Evolutionary conservation across 2,888 invertebrate genomes (phyloP).

Genomic region (Osmoderma eremita): DNA sequence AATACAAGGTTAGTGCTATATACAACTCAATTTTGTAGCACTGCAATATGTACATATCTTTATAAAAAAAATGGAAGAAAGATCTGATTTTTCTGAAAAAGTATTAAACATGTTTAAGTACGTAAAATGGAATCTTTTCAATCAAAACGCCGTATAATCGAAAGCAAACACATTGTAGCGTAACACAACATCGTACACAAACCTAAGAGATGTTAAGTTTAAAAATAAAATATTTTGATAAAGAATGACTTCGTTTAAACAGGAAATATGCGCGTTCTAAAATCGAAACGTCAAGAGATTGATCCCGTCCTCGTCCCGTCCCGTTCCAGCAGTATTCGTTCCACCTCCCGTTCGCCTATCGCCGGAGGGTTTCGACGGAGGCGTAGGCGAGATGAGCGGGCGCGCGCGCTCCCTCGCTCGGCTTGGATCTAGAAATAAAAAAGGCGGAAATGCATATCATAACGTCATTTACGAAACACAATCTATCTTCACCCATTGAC

Average conservation of each 20-base stretch:
- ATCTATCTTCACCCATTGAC: slow-evolving; percentile 39
- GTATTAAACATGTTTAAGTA: too few relatives aligned
- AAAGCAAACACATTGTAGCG: slow-evolving; percentile 1
- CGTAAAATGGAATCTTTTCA: too few relatives aligned
- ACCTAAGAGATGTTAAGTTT: slow-evolving; percentile 34
- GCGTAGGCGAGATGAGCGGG: slow-evolving; percentile 4
- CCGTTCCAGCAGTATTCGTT: slow-evolving; percentile 22
- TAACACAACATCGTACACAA: slow-evolving; percentile 17
- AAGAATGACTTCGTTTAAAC: slow-evolving; percentile 38
- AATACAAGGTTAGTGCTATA: too few relatives aligned
- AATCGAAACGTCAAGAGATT: slow-evolving; percentile 36
- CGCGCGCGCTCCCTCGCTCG: slow-evolving; percentile 6
- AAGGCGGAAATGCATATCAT: slow-evolving; percentile 40
- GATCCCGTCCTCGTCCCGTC: slow-evolving; percentile 29
- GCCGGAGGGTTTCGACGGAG: slow-evolving; percentile 17
- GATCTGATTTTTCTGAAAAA: too few relatives aligned
- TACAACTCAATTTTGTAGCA: too few relatives aligned
- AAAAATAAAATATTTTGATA: slow-evolving; percentile 39
- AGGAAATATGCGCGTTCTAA: slow-evolving; percentile 35
- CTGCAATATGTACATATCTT: too few relatives aligned
- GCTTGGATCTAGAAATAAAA: slow-evolving; percentile 26
- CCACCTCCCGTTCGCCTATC: slow-evolving; percentile 7
- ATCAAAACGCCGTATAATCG: too few relatives aligned
- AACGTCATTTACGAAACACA: slow-evolving; percentile 38
- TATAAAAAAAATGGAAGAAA: too few relatives aligned